phyloP scores from a whole-genome alignment of 2,888 invertebrate species.

The Mimumesa dahlbomi region DNA sequence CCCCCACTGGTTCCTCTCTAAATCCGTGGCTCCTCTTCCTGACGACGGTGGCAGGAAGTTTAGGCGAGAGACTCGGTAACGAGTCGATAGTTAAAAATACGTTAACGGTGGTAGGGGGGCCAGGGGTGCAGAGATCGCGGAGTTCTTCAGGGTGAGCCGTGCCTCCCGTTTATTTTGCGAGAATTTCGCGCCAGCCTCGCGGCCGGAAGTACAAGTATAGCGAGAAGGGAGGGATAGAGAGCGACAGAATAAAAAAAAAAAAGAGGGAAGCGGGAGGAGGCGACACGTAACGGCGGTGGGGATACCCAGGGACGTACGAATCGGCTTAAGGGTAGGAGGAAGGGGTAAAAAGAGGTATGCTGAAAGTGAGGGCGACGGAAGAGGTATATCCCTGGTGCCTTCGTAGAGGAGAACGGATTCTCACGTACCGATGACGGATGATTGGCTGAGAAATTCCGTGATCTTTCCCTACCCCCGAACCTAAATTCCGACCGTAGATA shows the following conservation, averaged over 20 bases:
- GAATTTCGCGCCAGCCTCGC: slow-evolving; percentile 71
- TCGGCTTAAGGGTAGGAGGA: slow-evolving; percentile 36
- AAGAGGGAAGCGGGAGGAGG: slow-evolving; percentile 49
- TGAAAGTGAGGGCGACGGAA: slow-evolving; percentile 41
- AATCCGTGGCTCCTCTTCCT: slow-evolving; percentile 52
- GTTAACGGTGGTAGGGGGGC: not conserved
- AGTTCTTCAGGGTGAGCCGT: slow-evolving; percentile 29
- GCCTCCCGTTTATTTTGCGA: slow-evolving; percentile 72
- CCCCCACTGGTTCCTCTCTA: slow-evolving; percentile 11
- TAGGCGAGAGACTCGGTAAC: slow-evolving; percentile 62
- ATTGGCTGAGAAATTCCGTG: slow-evolving; percentile 50
- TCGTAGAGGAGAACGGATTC: slow-evolving; percentile 53
- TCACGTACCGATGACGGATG: slow-evolving; percentile 49
- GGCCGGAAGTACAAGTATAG: slow-evolving; percentile 78
- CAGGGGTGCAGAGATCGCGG: not conserved
- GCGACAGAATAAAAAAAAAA: slow-evolving; percentile 28
- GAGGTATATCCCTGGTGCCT: slow-evolving; percentile 17
- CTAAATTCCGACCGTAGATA: too few species aligned
- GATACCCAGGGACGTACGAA: slow-evolving; percentile 68
- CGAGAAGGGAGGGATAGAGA: slow-evolving; percentile 37
- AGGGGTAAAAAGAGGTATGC: slow-evolving; percentile 26
- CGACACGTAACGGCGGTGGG: slow-evolving; percentile 53
- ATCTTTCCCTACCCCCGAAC: slow-evolving; percentile 8
- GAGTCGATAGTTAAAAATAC: slow-evolving; percentile 70
- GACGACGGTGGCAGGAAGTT: slow-evolving; percentile 70